Base-by-base conservation (phyloP, 1,140 invertebrate species). In the Anastrepha obliqua region DNA sequence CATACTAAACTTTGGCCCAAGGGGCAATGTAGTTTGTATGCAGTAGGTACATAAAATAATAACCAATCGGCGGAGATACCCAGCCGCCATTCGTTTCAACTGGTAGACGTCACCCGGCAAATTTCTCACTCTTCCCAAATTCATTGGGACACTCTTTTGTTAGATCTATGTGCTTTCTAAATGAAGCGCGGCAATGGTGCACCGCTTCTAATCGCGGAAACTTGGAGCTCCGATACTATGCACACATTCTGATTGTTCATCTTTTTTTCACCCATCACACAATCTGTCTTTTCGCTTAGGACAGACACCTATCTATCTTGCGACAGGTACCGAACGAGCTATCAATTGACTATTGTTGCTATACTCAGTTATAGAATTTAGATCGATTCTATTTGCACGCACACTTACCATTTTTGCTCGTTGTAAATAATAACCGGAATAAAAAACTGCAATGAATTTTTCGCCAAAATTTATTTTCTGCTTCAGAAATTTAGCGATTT, bases 361-460 rank as follows among this genome's bases (percentile, higher is more conserved):
- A 15, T 55, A 47, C 15, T 9, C n/a, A 81, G 47, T 55, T 29
- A 29, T 81, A 81, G 47, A 81, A 55, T 81, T 29, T 58, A 29
- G 47, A 20, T 20, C 51, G 6, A 29, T 29, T 55, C 47, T 51
- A 81, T 81, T 11, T 81, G 9, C n/a, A 81, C 47, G 20, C 74
- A 81, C 74, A 81, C 74, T 81, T 55, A 81, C 74, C 74, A 81
- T 81, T 81, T 81, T 81, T 81, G 7, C 55, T 81, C 20, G 20
- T 81, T 81, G 74, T 3, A 81, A 81, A 81, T 81, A 55, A 81
- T 81, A 81, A 55, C 7, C 7, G 29, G 55, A 67, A 20, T 20
- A 29, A 39, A 67, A 67, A 67, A 29, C 3, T 67, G n/a, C 64
- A 8, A 81, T 81, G 7, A 29, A 81, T 81, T 81, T 81, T 81